Evolutionary conservation across 1,140 invertebrate genomes (phyloP).

Genomic region (Microvelia longipes): DNA sequence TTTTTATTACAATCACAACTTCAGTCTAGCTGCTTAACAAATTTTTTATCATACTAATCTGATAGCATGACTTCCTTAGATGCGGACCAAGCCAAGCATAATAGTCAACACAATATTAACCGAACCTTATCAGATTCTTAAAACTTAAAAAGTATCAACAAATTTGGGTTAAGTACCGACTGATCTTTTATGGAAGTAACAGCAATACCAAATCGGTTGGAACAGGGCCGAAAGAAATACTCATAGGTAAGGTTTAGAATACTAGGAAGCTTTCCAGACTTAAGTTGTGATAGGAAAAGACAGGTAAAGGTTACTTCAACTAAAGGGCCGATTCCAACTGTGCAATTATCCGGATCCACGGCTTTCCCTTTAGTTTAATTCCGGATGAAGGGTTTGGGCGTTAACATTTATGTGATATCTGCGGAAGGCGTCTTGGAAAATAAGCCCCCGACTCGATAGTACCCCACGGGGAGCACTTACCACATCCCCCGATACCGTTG

Average conservation of each 20-base stretch:
- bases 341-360: conserved; percentile 1
- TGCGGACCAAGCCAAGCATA: too few relatives aligned
- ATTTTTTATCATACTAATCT: too few relatives aligned
- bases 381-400: conserved; percentile 12
- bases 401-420: conserved; percentile 14
- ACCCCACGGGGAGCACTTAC: conserved; percentile 8
- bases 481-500: conserved; percentile 1
- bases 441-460: conserved; percentile 1
- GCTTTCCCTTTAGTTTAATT: conserved; percentile 7
- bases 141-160: too few relatives aligned
- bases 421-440: conserved; percentile 8
- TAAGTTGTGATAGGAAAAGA: too few relatives aligned
- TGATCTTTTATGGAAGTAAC: too few relatives aligned
- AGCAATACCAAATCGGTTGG: too few relatives aligned
- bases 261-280: not conserved
- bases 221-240: not conserved
- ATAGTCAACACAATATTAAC: too few relatives aligned
- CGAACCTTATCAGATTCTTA: too few relatives aligned
- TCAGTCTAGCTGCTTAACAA: too few relatives aligned
- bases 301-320: not conserved
- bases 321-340: not conserved
- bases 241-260: not conserved
- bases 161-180: too few relatives aligned
- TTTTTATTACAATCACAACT: too few relatives aligned
- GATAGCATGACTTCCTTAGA: too few relatives aligned